These are phyloP conservation scores for Branchinecta lynchi DNA, from an alignment of 1,140 invertebrate species.

Conservation along the genomic window DNA sequence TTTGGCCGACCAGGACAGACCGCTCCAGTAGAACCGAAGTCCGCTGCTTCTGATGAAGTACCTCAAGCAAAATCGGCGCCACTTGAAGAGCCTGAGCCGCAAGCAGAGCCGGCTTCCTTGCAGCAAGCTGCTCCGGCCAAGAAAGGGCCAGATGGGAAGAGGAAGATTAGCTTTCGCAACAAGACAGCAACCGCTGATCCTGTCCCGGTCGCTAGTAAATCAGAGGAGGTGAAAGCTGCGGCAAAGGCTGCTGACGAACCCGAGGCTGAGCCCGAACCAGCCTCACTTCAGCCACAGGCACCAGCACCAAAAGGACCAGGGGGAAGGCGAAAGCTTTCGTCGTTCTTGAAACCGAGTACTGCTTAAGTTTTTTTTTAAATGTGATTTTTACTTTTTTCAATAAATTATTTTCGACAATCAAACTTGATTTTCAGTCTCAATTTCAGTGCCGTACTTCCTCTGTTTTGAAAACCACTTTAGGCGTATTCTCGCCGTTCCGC, in stretches of 20 bases:
- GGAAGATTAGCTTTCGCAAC: background rate
- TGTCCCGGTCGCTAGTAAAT: no score
- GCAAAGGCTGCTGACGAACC: no score
- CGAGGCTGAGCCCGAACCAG: background rate
- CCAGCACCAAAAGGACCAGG: background rate
- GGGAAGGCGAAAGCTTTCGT: background rate
- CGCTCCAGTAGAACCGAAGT: background rate
- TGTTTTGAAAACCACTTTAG: no score
- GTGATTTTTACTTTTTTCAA: no score
- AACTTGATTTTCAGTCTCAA: no score
- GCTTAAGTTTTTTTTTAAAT: background rate
- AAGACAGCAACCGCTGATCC: no score
- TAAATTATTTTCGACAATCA: no score
- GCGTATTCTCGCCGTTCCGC: no score
- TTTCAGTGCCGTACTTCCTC: no score
- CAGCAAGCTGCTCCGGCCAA: background rate
- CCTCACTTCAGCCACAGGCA: background rate
- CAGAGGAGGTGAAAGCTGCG: no score
- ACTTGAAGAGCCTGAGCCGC: background rate
- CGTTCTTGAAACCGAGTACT: background rate
- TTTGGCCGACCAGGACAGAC: background rate
- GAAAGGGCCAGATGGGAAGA: background rate
- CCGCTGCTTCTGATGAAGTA: background rate
- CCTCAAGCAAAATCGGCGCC: background rate
- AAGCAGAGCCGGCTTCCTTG: background rate